Percentiles rank a stretch among this genome's conserved stretches.
Evolutionary conservation across 1,140 invertebrate species (phyloP).

Genomic region (Brachionus asplanchnoidis): DNA sequence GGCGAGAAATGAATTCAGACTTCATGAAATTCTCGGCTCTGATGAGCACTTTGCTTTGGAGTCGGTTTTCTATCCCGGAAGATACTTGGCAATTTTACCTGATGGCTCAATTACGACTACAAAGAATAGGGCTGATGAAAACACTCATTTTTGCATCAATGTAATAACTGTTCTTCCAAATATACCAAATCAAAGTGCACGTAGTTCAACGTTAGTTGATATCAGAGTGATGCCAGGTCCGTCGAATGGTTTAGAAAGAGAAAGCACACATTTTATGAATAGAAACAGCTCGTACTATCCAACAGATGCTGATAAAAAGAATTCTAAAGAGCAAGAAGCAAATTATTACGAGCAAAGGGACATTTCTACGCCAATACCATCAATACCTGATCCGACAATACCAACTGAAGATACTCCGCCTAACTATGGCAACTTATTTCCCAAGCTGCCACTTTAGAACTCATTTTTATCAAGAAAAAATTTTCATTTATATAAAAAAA

Average conservation of each 20-base stretch:
- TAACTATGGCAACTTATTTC: neutral
- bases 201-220: neutral
- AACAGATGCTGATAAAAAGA: neutral
- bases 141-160: slow-evolving; percentile 13
- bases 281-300: neutral
- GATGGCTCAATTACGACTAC: slow-evolving; percentile 21
- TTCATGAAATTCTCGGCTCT: slow-evolving; percentile 31
- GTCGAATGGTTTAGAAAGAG: neutral
- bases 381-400: neutral
- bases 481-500: neutral
- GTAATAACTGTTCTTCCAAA: neutral
- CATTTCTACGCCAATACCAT: neutral
- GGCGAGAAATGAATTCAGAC: slow-evolving; percentile 27
- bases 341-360: neutral
- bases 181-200: neutral
- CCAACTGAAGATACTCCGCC: neutral
- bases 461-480: neutral
- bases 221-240: neutral
- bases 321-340: neutral
- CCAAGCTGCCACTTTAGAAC: neutral
- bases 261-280: neutral
- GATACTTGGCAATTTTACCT: slow-evolving; percentile 23
- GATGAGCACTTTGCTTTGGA: slow-evolving; percentile 32
- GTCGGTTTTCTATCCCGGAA: slow-evolving; percentile 26
- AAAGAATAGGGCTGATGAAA: slow-evolving; percentile 7